Evolutionary conservation across 2,797 vertebrate species (phyloP).

Genomic region (Valencia hispanica): DNA sequence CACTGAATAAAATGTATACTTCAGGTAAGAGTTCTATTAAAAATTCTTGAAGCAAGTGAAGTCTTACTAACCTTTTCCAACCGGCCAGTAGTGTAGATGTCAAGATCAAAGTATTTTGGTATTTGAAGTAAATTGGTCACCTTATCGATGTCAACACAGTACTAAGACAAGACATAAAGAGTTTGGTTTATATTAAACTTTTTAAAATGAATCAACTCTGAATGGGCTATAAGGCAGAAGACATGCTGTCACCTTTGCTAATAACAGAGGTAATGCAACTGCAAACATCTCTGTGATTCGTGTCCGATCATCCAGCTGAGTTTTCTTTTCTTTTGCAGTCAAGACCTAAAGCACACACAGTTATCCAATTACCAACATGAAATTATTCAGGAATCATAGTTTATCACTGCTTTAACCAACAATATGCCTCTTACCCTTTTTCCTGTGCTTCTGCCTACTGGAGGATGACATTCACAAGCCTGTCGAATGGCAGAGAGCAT

Average conservation of each 20-base stretch:
- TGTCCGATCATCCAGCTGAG: constrained; percentile 94
- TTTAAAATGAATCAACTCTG: not conserved
- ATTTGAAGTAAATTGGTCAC: constrained; percentile 93
- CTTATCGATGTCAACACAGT: constrained; percentile 95
- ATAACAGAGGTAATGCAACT: constrained; percentile 90
- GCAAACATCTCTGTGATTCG: constrained; percentile 96
- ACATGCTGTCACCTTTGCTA: constrained; percentile 87
- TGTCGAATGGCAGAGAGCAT: constrained; percentile 97
- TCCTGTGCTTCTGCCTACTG: constrained; percentile 93
- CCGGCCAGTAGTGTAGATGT: constrained; percentile 96
- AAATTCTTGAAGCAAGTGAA: not conserved
- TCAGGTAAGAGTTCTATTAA: constrained; percentile 10
- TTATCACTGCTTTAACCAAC: not conserved
- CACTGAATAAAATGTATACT: constrained; percentile 24
- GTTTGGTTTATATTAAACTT: not conserved
- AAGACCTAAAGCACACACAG: constrained; percentile 83
- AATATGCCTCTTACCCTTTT: constrained; percentile 85
- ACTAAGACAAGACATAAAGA: constrained; percentile 72
- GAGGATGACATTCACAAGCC: constrained; percentile 96
- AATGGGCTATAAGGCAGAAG: not conserved
- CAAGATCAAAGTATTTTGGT: constrained; percentile 95
- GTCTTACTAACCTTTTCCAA: constrained; percentile 89
- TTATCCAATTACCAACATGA: constrained; percentile 3
- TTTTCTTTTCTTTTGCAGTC: constrained; percentile 97
- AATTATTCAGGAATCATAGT: not conserved